Percentiles rank a stretch among this genome's conserved stretches.
Conservation (phyloP, 2,797 vertebrate genomes). For the Gambusia yucatana region DNA sequence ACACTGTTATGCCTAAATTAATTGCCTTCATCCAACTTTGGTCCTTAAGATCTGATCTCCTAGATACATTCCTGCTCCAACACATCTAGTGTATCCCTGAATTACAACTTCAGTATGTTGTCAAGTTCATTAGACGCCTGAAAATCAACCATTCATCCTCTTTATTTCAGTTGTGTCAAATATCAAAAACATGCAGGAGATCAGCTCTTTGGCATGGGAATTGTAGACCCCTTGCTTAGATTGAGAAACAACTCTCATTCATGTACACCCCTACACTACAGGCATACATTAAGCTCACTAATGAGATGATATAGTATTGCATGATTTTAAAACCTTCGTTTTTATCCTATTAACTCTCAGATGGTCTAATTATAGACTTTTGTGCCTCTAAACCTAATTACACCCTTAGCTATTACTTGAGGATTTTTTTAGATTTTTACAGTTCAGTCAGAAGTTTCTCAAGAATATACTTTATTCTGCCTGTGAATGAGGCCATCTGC, state of each 20-base stretch:
- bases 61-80: neutral
- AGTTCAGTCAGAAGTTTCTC: conserved; percentile 11
- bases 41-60: neutral
- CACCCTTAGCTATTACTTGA: neutral
- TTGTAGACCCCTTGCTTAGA: neutral
- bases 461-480: neutral
- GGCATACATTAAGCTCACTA: neutral
- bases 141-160: neutral
- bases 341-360: neutral
- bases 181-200: neutral
- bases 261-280: neutral
- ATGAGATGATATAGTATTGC: neutral
- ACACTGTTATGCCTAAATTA: neutral
- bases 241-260: neutral
- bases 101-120: neutral
- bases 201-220: neutral
- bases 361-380: neutral
- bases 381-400: neutral
- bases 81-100: neutral
- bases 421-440: neutral
- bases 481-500: conserved; percentile 42
- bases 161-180: neutral
- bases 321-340: neutral
- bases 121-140: neutral
- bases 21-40: neutral